phyloP scores from a whole-genome alignment of 2,888 invertebrate species.

The Orgyia antiqua region DNA sequence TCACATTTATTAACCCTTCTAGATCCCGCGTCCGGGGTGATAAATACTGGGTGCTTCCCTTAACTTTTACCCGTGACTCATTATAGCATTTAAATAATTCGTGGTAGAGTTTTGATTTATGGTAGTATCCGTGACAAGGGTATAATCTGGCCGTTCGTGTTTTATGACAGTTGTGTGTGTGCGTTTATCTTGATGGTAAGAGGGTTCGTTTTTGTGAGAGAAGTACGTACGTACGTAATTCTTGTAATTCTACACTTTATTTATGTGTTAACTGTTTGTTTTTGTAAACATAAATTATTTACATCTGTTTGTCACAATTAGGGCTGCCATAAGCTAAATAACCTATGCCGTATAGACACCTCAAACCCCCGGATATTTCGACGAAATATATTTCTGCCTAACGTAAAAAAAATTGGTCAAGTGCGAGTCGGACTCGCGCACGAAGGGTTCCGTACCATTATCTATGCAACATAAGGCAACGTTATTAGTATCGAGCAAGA shows the following conservation, averaged over 20 bases:
- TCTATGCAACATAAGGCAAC: no score
- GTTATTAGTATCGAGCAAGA: no score
- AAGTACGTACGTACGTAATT: conserved; percentile 9
- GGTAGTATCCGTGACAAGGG: conserved; percentile 55
- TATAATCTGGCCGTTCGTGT: conserved; percentile 45
- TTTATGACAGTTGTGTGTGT: conserved; percentile 34
- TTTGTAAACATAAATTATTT: no score
- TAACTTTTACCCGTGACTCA: conserved; percentile 68
- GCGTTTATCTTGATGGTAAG: conserved; percentile 34
- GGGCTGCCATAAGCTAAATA: no score
- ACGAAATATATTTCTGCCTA: no score
- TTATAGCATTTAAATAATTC: conserved; percentile 78
- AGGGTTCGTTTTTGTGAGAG: conserved; percentile 26
- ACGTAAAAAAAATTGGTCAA: no score
- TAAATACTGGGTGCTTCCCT: conserved; percentile 62
- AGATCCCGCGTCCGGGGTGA: conserved; percentile 61
- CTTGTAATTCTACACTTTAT: conserved; percentile 6
- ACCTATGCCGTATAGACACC: no score
- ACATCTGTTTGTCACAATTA: no score
- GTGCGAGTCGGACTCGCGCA: no score
- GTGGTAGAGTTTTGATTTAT: conserved; percentile 61
- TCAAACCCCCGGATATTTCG: no score
- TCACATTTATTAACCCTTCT: conserved; percentile 69
- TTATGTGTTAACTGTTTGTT: conserved; percentile 3
- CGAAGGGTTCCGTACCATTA: no score